Base-by-base conservation (phyloP, 2,888 invertebrate species). In the Calameuta filiformis region DNA sequence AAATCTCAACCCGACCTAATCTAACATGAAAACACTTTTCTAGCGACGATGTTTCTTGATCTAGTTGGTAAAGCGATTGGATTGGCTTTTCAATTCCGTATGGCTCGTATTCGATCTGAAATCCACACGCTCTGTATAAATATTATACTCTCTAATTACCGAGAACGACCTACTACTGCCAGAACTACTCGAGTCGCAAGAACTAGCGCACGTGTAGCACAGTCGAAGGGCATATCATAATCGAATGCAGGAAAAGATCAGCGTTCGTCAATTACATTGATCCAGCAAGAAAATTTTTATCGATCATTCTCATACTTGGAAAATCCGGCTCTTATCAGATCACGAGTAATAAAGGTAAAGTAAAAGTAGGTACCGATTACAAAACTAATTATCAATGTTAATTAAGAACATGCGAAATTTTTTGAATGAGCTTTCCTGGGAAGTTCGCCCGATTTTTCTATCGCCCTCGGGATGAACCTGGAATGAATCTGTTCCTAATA, bases 71-170 rank as follows among this genome's bases (percentile, higher is more conserved):
- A 56, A 56, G 23, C 56, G 2, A 56, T 56, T 56, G 9, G 56
- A 56, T 56, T 56, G 9, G 56, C 56, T 56, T 56, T 56, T 23
- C 0, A 23, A 56, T 23, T 23, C 56, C 23, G 56, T 56, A 56
- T 56, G 56, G 23, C 56, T 56, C 56, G 2, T 56, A 56, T 23
- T 56, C 23, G 56, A 56, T 56, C 56, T 56, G 23, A 0, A 23
- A 56, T 56, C 23, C 23, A 81, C 77, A 79, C 77, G 81, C 80
- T 85, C 78, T 81, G 84, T 83, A 86, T 83, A 82, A 85, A 85
- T 84, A 81, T 83, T 83, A 82, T 83, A 83, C 81, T 83, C 80
- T 83, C 80, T 86, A 87, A 86, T 86, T 88, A 87, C 82, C 78
- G 83, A 86, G 78, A 84, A 88, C 85, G 35, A 88, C 88, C 56